phyloP scores from a whole-genome alignment of 2,888 invertebrate species.

The Phyllotreta cruciferae region DNA sequence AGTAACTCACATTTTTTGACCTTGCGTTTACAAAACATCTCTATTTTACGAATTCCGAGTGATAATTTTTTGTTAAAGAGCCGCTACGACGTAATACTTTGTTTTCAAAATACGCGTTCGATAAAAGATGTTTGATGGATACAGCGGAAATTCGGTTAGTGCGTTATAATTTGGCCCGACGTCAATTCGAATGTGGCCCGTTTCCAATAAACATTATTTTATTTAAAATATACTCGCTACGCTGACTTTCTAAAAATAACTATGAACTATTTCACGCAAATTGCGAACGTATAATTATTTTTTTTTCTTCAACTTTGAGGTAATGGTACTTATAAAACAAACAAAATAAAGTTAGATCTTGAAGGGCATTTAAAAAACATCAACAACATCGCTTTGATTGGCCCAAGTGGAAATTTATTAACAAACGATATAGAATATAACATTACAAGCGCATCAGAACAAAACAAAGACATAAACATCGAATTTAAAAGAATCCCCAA shows the following conservation, averaged over 20 bases:
- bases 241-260: no score
- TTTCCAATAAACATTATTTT: no score
- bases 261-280: no score
- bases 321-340: slow-evolving; percentile 25
- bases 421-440: slow-evolving; percentile 40
- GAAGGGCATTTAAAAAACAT: slow-evolving; percentile 43
- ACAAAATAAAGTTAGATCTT: slow-evolving; percentile 44
- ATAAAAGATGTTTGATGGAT: neutral
- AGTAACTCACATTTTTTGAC: slow-evolving; percentile 11
- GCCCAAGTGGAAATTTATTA: slow-evolving; percentile 41
- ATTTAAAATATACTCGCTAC: no score
- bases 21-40: slow-evolving; percentile 14
- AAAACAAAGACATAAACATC: slow-evolving; percentile 44
- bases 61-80: neutral
- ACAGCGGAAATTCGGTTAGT: no score
- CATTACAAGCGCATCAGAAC: slow-evolving; percentile 9
- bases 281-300: neutral
- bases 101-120: slow-evolving; percentile 2
- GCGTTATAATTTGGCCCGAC: no score
- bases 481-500: slow-evolving; percentile 43
- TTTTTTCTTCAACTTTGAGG: slow-evolving; percentile 5
- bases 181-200: no score
- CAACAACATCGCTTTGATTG: slow-evolving; percentile 44
- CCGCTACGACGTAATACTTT: neutral
- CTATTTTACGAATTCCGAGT: slow-evolving; percentile 1